These are phyloP conservation scores for Centropristis striata DNA, from an alignment of 2,113 vertebrate genomes.

Conservation along the genomic window DNA sequence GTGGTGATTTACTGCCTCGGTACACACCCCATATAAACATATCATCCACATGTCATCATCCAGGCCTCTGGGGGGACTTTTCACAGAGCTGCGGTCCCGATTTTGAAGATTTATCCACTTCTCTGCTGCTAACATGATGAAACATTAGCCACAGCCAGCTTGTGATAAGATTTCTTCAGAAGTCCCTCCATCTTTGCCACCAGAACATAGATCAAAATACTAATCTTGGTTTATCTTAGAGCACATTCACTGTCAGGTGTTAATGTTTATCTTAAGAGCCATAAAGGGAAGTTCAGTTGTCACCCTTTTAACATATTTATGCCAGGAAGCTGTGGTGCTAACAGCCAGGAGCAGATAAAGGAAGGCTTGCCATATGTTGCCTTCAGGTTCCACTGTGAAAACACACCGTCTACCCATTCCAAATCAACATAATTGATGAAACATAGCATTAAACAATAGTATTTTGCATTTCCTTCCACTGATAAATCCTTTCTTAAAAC, in stretches of 20 bases:
- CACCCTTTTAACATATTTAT: slow-evolving; percentile 79
- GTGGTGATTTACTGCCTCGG: slow-evolving; percentile 76
- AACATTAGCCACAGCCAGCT: slow-evolving; percentile 32
- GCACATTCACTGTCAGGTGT: slow-evolving; percentile 77
- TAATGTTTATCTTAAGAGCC: slow-evolving; percentile 79
- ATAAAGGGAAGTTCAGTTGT: slow-evolving; percentile 78
- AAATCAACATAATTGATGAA: slow-evolving; percentile 63
- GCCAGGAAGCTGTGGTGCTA: slow-evolving; percentile 73
- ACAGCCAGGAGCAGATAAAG: slow-evolving; percentile 73
- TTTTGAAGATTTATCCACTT: slow-evolving; percentile 58
- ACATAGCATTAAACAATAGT: too few species aligned
- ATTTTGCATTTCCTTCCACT: slow-evolving; percentile 30
- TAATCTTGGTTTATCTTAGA: slow-evolving; percentile 66
- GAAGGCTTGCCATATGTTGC: slow-evolving; percentile 69
- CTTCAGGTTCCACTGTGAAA: slow-evolving; percentile 53
- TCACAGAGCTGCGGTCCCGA: slow-evolving; percentile 39
- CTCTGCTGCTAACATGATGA: slow-evolving; percentile 53
- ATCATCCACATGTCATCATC: slow-evolving; percentile 74
- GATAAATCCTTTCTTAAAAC: slow-evolving; percentile 42
- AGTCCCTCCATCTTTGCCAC: slow-evolving; percentile 41
- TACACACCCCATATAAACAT: slow-evolving; percentile 75
- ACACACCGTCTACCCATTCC: slow-evolving; percentile 43
- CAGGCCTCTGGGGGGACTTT: slow-evolving; percentile 45
- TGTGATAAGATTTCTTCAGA: slow-evolving; percentile 12
- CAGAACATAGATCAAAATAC: slow-evolving; percentile 42